phyloP scores from a whole-genome alignment of 2,113 vertebrate genomes.

The Myrmecophaga tridactyla region DNA sequence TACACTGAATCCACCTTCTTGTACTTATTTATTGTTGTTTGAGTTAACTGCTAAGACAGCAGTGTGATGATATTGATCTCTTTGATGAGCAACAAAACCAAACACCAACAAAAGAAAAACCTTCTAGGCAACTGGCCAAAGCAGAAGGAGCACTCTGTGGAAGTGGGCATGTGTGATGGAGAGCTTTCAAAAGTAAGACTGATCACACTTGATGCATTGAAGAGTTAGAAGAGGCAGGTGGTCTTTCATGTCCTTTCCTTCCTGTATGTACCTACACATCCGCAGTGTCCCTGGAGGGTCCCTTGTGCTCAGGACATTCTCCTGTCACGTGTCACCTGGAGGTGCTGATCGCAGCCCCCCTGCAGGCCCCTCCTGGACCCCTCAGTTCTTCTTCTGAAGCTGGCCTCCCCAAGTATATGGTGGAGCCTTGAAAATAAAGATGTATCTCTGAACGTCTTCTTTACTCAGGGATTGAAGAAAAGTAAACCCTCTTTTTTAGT shows the following conservation, averaged over 20 bases:
- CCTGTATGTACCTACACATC: not conserved
- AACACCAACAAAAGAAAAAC: too few relatives aligned
- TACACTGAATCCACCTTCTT: too few relatives aligned
- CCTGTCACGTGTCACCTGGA: too few relatives aligned
- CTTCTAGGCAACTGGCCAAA: not conserved
- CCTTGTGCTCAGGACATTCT: too few relatives aligned
- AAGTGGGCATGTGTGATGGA: accelerated
- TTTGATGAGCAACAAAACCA: too few relatives aligned
- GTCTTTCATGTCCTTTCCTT: accelerated
- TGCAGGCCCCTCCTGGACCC: accelerated
- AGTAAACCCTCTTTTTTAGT: not conserved
- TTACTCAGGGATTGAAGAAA: not conserved
- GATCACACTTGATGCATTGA: accelerated
- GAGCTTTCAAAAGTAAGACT: too few relatives aligned
- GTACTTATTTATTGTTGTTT: too few relatives aligned
- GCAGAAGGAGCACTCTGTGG: not conserved
- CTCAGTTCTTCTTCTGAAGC: not conserved
- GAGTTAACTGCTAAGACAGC: too few relatives aligned
- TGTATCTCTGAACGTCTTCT: accelerated
- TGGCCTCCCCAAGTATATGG: accelerated
- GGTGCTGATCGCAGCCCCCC: too few relatives aligned
- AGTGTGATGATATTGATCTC: too few relatives aligned
- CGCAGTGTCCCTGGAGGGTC: too few relatives aligned
- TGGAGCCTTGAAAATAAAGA: not conserved
- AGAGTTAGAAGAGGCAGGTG: too few relatives aligned